Evolutionary conservation across 1,140 invertebrate genomes (phyloP), one percentile per base, ranked within the genome.

Genomic region (Dreissena rostriformis): DNA sequence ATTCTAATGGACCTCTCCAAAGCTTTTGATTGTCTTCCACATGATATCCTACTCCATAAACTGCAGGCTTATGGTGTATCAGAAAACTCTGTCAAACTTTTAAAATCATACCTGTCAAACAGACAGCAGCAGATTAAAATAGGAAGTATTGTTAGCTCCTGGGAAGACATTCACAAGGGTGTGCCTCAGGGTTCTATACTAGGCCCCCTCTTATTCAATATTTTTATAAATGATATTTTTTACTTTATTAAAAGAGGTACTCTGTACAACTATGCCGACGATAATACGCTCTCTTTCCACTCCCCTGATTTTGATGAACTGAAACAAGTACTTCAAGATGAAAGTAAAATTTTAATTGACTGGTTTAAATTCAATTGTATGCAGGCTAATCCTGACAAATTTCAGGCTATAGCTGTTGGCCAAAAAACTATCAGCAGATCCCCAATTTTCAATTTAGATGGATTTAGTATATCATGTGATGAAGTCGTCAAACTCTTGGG

Each of bases 401-500:
- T 85, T 17, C 83, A 85, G 29, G 49, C 82, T n/a, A 73, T 79
- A 63, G 66, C 28, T 61, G 68, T 53, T 15, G 82, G 68, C 10
- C 63, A 63, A 55, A 72, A 55, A 29, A 49, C 14, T 4, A n/a
- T 14, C 4, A 61, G 19, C 22, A 72, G 28, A 52, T 51, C 39
- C 14, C 28, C 15, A 19, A 8, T 66, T 53, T 78, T 84, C n/a
- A 77, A 63, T 1, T 67, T 67, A 24, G 74, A 22, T n/a, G n/a
- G n/a, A n/a, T n/a, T n/a, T 49, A 29, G 65, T 74, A n/a, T 24
- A n/a, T 17, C 49, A 51, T 85, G 72, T 73, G 85, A 86, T 65
- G 73, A 86, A 24, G 49, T 17, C 5, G 75, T 82, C 12, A 82
- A 82, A 81, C 57, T 86, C 6, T 67, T 73, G 39, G 57, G 75